Evolutionary conservation across 2,888 invertebrate genomes (phyloP).

Genomic region (Trachelus stipa): DNA sequence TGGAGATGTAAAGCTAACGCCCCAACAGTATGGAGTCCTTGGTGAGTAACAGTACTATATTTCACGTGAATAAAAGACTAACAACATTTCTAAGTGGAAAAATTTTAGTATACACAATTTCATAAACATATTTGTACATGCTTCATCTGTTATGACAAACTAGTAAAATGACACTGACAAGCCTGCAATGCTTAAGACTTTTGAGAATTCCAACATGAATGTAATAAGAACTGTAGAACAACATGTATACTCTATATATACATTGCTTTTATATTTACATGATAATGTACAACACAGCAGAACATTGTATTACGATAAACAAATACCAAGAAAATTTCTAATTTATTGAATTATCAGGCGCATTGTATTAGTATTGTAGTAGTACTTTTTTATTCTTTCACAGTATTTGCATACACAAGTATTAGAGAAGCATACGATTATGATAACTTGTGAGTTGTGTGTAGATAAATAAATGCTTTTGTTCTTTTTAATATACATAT

Average conservation of each 20-base stretch:
- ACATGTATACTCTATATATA: constrained; percentile 27
- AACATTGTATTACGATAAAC: constrained; percentile 14
- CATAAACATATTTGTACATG: not conserved
- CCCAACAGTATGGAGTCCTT: constrained; percentile 90
- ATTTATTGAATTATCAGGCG: constrained; percentile 21
- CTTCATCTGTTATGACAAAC: not conserved
- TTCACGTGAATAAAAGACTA: not conserved
- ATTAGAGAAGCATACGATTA: constrained; percentile 1
- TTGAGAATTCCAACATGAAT: not conserved
- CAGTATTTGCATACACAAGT: constrained; percentile 41
- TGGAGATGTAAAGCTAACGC: constrained; percentile 78
- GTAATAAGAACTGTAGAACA: not conserved
- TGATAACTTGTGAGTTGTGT: not conserved
- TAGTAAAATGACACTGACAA: not conserved
- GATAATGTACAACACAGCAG: constrained; percentile 56
- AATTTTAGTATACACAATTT: not conserved
- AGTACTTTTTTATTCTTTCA: constrained; percentile 44
- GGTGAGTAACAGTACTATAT: constrained; percentile 72
- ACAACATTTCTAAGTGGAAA: not conserved
- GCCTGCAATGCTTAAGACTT: not conserved
- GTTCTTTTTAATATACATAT: not conserved
- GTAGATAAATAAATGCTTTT: not conserved
- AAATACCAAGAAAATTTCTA: not conserved
- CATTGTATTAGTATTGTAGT: constrained; percentile 27
- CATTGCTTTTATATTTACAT: constrained; percentile 58